Conservation (phyloP, 2,888 invertebrate species). For the Xestoiulus laeticollis region DNA sequence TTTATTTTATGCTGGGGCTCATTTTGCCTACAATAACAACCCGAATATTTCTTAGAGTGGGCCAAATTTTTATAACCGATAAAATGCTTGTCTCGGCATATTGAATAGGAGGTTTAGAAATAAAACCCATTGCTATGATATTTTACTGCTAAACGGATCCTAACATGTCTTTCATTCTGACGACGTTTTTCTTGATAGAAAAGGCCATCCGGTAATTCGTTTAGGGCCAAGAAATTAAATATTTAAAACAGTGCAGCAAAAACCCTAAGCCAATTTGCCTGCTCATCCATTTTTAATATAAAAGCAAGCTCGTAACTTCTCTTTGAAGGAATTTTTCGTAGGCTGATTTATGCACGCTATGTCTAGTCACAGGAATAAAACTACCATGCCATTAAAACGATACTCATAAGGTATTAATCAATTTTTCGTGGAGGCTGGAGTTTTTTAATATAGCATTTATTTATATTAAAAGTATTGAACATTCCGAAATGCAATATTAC, state of each 20-base stretch:
- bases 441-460: constrained; percentile 13
- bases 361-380: not conserved
- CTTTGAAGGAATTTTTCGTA: not conserved
- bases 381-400: not conserved
- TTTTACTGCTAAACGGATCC: not conserved
- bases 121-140: not conserved
- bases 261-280: not conserved
- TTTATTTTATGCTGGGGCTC: too few species aligned
- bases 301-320: not conserved
- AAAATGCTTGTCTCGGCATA: not conserved
- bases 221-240: not conserved
- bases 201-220: not conserved
- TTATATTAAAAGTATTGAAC: constrained; percentile 35
- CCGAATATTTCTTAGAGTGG: too few species aligned
- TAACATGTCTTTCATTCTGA: not conserved
- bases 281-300: constrained; percentile 28
- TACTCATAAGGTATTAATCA: not conserved
- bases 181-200: not conserved
- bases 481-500: constrained; percentile 27
- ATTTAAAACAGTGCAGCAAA: not conserved
- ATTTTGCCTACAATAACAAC: too few species aligned
- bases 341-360: not conserved
- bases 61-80: not conserved
- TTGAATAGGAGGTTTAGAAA: not conserved
- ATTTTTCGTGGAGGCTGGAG: not conserved